These are phyloP conservation scores for Oceanites oceanicus DNA, from an alignment of 2,113 vertebrate genomes.

Conservation along the genomic window DNA sequence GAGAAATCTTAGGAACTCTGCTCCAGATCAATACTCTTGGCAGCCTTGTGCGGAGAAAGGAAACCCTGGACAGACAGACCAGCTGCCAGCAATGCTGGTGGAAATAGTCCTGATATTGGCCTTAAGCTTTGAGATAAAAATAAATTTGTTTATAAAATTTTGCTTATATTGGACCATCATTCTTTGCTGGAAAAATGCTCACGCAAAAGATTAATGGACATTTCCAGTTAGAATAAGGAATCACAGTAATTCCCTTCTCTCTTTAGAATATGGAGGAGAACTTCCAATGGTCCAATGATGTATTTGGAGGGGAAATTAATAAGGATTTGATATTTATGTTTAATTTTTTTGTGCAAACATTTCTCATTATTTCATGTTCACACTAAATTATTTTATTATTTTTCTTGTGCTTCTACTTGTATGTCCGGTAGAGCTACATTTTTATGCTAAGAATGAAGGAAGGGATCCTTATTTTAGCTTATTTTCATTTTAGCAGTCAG, in stretches of 20 bases:
- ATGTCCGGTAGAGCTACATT: not conserved
- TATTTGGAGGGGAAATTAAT: not conserved
- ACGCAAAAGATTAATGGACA: not conserved
- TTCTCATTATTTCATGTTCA: not conserved
- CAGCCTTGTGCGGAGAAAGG: not conserved
- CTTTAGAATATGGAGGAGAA: not conserved
- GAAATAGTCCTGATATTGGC: not conserved
- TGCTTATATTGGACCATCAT: not conserved
- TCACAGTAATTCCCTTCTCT: not conserved
- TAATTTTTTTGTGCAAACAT: not conserved
- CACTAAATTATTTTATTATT: not conserved
- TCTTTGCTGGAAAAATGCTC: not conserved
- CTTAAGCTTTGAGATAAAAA: not conserved
- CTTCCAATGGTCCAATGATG: not conserved
- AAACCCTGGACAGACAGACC: not conserved
- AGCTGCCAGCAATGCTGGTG: not conserved
- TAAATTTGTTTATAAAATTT: not conserved
- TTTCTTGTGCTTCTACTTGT: not conserved
- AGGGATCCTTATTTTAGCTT: not conserved
- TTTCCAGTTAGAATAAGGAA: not conserved
- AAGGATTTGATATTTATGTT: not conserved
- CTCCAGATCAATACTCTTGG: not conserved
- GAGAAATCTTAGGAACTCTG: not conserved
- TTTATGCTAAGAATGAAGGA: not conserved
- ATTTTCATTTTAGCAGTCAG: not conserved